Evolutionary conservation across 2,113 vertebrate species (phyloP).

Genomic region (Caracal caracal): DNA sequence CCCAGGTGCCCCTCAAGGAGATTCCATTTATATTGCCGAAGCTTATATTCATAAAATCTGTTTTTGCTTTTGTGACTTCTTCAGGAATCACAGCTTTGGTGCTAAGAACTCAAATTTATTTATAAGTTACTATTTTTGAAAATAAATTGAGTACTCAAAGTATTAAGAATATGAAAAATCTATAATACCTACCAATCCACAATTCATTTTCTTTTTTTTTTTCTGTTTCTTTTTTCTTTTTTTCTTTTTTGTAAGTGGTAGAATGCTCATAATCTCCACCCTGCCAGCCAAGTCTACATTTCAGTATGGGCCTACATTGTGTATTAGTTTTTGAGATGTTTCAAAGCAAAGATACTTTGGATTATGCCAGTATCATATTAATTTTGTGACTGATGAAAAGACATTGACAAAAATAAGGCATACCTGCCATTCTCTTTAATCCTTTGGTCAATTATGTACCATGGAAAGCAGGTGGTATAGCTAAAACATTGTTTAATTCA

Average conservation of each 20-base stretch:
- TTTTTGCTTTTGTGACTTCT: not conserved
- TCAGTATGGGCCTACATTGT: not conserved
- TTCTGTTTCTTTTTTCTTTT: not conserved
- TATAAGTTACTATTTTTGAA: not conserved
- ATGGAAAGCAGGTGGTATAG: not conserved
- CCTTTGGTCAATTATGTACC: not conserved
- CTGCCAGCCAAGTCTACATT: not conserved
- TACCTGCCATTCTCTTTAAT: not conserved
- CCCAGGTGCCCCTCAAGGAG: not conserved
- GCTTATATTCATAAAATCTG: not conserved
- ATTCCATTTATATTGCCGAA: not conserved
- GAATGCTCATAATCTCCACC: not conserved
- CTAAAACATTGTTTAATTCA: not conserved
- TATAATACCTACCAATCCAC: not conserved
- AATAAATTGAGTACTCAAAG: not conserved
- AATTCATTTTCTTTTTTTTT: not conserved
- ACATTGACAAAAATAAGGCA: not conserved
- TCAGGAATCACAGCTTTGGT: not conserved
- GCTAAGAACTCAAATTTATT: not conserved
- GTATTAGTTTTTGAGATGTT: not conserved
- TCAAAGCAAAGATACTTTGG: not conserved
- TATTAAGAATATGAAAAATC: not conserved
- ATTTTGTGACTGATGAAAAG: not conserved
- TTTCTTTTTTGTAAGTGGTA: not conserved
- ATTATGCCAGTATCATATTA: not conserved